These are phyloP conservation scores for Plutella xylostella DNA, from an alignment of 2,888 invertebrate genomes.

Conservation along the genomic window DNA sequence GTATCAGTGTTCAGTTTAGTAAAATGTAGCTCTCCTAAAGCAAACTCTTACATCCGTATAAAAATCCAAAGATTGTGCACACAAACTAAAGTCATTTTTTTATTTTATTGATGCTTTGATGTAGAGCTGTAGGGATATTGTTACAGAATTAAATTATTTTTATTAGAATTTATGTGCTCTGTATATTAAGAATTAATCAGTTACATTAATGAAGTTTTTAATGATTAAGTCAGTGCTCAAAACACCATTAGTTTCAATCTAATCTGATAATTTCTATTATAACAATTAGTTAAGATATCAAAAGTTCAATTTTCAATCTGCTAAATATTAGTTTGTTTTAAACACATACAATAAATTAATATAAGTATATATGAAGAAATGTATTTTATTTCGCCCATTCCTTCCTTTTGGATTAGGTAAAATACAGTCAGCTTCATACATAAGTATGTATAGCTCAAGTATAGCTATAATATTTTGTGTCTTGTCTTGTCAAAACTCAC, in stretches of 20 bases:
- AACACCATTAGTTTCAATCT: constrained; percentile 19
- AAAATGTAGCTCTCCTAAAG: background rate
- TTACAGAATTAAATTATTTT: constrained; percentile 61
- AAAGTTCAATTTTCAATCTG: constrained; percentile 43
- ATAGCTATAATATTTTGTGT: too few relatives aligned
- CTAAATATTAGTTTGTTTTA: constrained; percentile 41
- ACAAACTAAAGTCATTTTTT: constrained; percentile 55
- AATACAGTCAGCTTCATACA: background rate
- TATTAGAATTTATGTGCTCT: constrained; percentile 54
- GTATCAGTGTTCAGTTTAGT: background rate
- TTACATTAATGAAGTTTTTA: constrained; percentile 40
- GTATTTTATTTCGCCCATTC: background rate
- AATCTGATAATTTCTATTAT: background rate
- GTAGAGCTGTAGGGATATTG: constrained; percentile 51
- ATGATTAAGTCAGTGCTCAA: constrained; percentile 49
- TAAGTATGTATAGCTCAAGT: background rate
- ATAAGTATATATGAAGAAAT: constrained; percentile 35
- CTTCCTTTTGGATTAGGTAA: background rate
- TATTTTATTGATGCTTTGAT: constrained; percentile 62
- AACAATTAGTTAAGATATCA: constrained; percentile 39
- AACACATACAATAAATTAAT: constrained; percentile 53
- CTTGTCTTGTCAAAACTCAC: too few relatives aligned
- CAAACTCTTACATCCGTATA: background rate
- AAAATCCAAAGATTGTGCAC: constrained; percentile 38
- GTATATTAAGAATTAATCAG: constrained; percentile 56